A percentile compares a stretch with the other conserved stretches of the same genome.
phyloP scores from a whole-genome alignment of 2,797 vertebrate species.

The Helicolenus hilgendorfi region DNA sequence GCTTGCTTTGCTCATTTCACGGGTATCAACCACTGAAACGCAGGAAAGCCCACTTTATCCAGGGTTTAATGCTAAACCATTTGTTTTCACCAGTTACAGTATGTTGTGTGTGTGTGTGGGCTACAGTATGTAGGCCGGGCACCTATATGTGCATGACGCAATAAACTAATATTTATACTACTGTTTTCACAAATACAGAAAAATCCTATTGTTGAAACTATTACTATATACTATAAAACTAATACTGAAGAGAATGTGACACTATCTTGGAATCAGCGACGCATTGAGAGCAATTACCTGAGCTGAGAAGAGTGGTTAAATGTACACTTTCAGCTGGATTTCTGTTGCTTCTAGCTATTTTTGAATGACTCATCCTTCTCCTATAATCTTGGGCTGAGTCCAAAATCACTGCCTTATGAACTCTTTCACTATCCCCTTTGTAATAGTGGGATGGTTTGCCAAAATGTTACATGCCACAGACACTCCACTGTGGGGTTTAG shows the following conservation, averaged over 20 bases:
- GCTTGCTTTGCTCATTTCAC: not conserved
- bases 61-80: not conserved
- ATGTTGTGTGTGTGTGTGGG: not conserved
- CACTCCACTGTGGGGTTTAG: not conserved
- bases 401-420: constrained; percentile 2
- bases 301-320: not conserved
- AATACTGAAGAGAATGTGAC: not conserved
- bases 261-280: not conserved
- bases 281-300: not conserved
- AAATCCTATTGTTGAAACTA: not conserved
- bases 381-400: not conserved
- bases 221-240: not conserved
- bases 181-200: not conserved
- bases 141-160: not conserved
- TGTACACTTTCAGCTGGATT: not conserved
- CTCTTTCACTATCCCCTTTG: not conserved
- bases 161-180: not conserved
- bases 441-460: not conserved
- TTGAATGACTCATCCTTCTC: constrained; percentile 26
- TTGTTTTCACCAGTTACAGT: not conserved
- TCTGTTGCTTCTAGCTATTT: not conserved
- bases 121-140: not conserved
- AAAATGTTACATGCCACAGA: not conserved
- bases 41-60: constrained; percentile 6
- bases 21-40: not conserved